A percentile compares a stretch with the other conserved stretches of the same genome.
Conservation (phyloP, 2,113 vertebrate genomes). For the Chlorocebus sabaeus region DNA sequence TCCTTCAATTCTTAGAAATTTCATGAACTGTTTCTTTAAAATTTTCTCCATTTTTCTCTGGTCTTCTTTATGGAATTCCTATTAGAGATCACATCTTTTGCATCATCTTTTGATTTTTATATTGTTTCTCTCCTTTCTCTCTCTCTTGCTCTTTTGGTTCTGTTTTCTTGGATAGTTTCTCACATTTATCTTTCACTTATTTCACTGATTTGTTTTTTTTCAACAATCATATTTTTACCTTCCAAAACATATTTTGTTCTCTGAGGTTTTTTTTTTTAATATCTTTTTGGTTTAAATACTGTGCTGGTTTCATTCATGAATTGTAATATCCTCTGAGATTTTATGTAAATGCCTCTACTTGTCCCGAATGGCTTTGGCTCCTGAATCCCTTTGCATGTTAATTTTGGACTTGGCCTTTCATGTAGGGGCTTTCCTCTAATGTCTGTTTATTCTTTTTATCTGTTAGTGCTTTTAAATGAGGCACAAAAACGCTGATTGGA, state of each 20-base stretch:
- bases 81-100: background rate
- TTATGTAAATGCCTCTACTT: background rate
- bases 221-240: background rate
- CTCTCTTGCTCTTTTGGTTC: background rate
- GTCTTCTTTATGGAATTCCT: background rate
- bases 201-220: background rate
- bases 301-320: background rate
- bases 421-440: background rate
- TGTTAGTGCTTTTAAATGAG: background rate
- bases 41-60: background rate
- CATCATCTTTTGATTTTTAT: background rate
- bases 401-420: background rate
- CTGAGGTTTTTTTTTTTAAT: background rate
- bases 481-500: background rate
- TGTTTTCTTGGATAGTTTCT: background rate
- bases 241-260: background rate
- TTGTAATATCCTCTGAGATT: background rate
- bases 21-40: background rate
- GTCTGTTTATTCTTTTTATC: background rate
- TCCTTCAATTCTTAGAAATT: background rate
- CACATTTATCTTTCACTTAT: background rate
- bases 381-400: background rate
- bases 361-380: background rate
- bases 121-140: background rate
- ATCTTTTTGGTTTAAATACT: background rate